phyloP scores from a whole-genome alignment of 1,140 invertebrate species.

The Drosophila lacteicornis region DNA sequence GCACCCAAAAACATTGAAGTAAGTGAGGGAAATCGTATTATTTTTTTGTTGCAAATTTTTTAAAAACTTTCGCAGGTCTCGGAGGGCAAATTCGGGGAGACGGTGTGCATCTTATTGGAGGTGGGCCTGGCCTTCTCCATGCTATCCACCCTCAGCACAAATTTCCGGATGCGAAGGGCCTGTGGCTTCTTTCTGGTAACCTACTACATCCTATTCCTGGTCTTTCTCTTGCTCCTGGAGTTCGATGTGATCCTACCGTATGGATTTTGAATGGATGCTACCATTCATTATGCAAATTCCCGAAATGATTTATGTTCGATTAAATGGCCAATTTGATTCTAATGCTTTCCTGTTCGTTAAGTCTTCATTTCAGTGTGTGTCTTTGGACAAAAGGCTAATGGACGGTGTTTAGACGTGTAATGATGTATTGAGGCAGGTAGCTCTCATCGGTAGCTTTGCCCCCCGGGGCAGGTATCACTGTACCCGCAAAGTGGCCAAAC shows the following conservation, averaged over 20 bases:
- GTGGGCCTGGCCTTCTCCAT: slow-evolving; percentile 19
- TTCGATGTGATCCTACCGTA: background rate
- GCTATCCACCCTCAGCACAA: slow-evolving; percentile 21
- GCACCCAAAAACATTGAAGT: background rate
- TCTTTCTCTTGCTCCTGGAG: slow-evolving; percentile 15
- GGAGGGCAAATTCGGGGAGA: slow-evolving; percentile 17
- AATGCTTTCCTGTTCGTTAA: slow-evolving; percentile 26
- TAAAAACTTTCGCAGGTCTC: background rate
- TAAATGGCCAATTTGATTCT: slow-evolving; percentile 39
- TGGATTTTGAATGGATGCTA: slow-evolving; percentile 9
- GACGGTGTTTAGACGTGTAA: slow-evolving; percentile 29
- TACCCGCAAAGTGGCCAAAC: slow-evolving; percentile 45
- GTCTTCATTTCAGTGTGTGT: slow-evolving; percentile 30
- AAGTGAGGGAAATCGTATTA: background rate
- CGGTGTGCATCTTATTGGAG: slow-evolving; percentile 30
- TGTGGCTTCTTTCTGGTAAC: slow-evolving; percentile 16
- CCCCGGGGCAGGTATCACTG: slow-evolving; percentile 35
- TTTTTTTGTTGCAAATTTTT: background rate
- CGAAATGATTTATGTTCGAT: slow-evolving; percentile 40
- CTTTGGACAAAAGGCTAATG: slow-evolving; percentile 31
- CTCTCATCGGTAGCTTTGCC: slow-evolving; percentile 14
- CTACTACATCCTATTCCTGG: slow-evolving; percentile 13
- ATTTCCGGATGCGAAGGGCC: slow-evolving; percentile 30
- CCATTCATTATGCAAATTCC: slow-evolving; percentile 32
- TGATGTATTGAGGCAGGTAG: slow-evolving; percentile 33